Conservation (phyloP, 2,113 vertebrate species). For the Regulus satrapa region DNA sequence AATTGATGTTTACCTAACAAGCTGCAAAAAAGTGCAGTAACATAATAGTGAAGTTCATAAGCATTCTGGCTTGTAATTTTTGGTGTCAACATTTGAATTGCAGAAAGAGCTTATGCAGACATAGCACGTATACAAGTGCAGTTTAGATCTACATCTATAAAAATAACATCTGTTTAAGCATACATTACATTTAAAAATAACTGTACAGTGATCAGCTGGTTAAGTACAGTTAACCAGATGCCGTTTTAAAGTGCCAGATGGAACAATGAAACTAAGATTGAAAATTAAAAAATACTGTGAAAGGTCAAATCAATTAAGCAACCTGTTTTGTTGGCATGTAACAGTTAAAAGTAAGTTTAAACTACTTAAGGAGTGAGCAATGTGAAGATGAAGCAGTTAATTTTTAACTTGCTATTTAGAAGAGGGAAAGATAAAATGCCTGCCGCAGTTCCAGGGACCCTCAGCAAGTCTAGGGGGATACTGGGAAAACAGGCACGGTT, state of each 20-base stretch:
- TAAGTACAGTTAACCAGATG: slow-evolving; percentile 99
- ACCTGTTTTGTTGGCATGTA: slow-evolving; percentile 95
- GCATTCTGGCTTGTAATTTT: slow-evolving; percentile 83
- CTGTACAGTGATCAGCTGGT: slow-evolving; percentile 98
- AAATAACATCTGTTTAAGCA: slow-evolving; percentile 99
- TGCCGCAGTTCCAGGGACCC: background rate
- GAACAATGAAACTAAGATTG: slow-evolving; percentile 99
- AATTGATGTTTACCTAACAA: slow-evolving; percentile 88
- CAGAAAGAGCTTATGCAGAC: slow-evolving; percentile 86
- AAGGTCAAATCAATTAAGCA: slow-evolving; percentile 99
- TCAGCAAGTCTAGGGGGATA: background rate
- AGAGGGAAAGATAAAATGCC: slow-evolving; percentile 55
- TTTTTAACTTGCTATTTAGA: slow-evolving; percentile 53
- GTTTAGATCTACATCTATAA: slow-evolving; percentile 93
- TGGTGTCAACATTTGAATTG: slow-evolving; percentile 90
- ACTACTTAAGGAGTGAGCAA: slow-evolving; percentile 79
- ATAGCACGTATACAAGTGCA: slow-evolving; percentile 80
- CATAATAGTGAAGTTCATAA: slow-evolving; percentile 80
- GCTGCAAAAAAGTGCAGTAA: slow-evolving; percentile 80
- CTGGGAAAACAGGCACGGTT: background rate
- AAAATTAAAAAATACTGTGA: slow-evolving; percentile 97
- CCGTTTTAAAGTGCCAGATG: slow-evolving; percentile 99
- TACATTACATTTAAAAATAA: slow-evolving; percentile 99
- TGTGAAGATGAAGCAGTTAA: slow-evolving; percentile 65
- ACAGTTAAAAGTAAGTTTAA: slow-evolving; percentile 95